phyloP scores from a whole-genome alignment of 2,797 vertebrate species.

The Gymnothorax javanicus region DNA sequence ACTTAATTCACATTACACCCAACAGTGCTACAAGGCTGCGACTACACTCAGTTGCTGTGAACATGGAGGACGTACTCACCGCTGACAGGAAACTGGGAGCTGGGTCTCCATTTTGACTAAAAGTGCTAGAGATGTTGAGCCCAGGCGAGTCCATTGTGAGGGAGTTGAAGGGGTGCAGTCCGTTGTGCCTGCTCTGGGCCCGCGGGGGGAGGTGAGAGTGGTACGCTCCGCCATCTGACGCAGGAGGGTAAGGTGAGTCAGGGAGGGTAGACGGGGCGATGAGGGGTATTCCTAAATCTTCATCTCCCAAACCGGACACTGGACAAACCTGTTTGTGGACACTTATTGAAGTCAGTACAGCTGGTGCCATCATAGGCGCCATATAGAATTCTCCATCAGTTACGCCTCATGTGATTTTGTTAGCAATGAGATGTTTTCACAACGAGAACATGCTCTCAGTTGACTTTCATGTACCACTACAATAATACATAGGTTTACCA shows the following conservation, averaged over 20 bases:
- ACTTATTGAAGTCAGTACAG: background rate
- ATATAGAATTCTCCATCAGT: background rate
- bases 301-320: constrained; percentile 85
- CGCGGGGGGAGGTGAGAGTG: constrained; percentile 82
- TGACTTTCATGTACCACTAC: too few species aligned
- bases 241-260: constrained; percentile 65
- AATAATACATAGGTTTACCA: too few species aligned
- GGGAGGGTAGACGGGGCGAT: constrained; percentile 92
- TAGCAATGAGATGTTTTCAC: too few species aligned
- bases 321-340: constrained; percentile 78
- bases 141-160: constrained; percentile 88
- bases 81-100: constrained; percentile 89
- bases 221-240: constrained; percentile 82
- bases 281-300: constrained; percentile 95
- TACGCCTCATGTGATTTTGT: too few species aligned
- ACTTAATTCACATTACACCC: background rate
- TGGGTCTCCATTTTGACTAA: constrained; percentile 58
- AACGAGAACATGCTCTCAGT: too few species aligned
- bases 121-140: constrained; percentile 73
- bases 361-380: too few species aligned
- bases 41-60: background rate
- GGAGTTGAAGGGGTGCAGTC: constrained; percentile 85
- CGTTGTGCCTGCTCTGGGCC: constrained; percentile 80
- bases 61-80: constrained; percentile 73
- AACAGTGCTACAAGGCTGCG: background rate